A percentile compares a stretch with the other conserved stretches of the same genome.
Evolutionary conservation across 2,113 vertebrate species (phyloP).

Genomic region (Caretta caretta): DNA sequence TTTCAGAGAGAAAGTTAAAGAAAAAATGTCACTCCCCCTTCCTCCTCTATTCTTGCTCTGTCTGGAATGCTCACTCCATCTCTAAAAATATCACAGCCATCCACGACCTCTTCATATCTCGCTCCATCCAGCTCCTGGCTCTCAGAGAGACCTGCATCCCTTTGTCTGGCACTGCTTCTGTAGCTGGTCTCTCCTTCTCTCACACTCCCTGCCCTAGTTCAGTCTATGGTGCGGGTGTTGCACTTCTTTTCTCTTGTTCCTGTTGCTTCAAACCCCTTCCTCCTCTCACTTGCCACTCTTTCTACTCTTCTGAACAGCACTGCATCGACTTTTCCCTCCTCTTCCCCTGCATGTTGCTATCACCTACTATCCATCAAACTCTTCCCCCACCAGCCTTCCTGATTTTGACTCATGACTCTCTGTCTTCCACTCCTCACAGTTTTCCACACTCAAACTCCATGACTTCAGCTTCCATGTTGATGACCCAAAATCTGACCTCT

Average conservation of each 20-base stretch:
- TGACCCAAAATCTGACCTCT: neutral
- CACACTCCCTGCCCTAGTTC: neutral
- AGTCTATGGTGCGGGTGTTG: neutral
- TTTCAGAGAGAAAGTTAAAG: constrained; percentile 16
- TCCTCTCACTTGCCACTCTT: neutral
- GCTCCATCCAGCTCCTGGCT: neutral
- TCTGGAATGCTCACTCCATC: neutral
- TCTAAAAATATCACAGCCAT: neutral
- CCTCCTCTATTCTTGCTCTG: neutral
- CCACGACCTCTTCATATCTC: neutral
- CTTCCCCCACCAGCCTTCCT: neutral
- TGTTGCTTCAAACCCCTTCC: neutral
- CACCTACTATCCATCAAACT: neutral
- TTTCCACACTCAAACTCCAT: neutral
- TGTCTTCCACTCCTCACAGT: neutral
- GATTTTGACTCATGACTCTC: neutral
- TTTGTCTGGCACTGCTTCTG: neutral
- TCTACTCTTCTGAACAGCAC: neutral
- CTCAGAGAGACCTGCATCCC: neutral
- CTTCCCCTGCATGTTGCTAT: neutral
- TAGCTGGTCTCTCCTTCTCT: neutral
- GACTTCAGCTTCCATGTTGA: neutral
- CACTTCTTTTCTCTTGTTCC: neutral
- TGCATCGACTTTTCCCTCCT: neutral
- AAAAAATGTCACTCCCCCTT: neutral